Conservation (phyloP, 2,113 vertebrate genomes). For the Calyptommatus sinebrachiatus region DNA sequence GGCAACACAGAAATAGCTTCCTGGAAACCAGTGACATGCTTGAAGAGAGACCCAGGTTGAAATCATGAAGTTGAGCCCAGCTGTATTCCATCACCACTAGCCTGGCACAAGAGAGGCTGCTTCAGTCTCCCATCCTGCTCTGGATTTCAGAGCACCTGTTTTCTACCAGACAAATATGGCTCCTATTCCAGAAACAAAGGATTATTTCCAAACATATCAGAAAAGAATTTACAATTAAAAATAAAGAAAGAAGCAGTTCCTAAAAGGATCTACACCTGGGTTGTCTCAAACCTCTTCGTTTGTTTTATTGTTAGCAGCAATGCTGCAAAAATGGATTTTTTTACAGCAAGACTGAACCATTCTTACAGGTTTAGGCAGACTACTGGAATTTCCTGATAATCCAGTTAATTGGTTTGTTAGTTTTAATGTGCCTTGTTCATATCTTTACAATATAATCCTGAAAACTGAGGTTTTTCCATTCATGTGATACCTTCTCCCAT, state of each 20-base stretch:
- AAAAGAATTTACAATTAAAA: neutral
- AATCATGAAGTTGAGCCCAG: neutral
- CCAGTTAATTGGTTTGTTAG: too few relatives aligned
- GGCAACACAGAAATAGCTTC: slow-evolving; percentile 17
- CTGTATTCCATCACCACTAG: neutral
- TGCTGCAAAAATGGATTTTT: neutral
- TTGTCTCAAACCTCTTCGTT: neutral
- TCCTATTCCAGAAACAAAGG: neutral
- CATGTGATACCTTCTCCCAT: too few relatives aligned
- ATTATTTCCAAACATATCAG: neutral
- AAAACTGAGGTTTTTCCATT: too few relatives aligned
- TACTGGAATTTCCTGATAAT: too few relatives aligned
- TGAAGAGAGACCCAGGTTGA: slow-evolving; percentile 13
- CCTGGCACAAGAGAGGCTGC: neutral
- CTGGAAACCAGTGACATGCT: neutral
- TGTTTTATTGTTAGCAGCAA: neutral
- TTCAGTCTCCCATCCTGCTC: neutral
- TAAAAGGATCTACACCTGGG: neutral
- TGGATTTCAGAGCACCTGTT: neutral
- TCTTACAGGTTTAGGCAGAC: too few relatives aligned
- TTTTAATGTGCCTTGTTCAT: too few relatives aligned
- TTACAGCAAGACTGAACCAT: neutral
- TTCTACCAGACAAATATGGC: neutral
- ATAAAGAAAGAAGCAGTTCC: neutral
- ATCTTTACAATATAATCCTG: too few relatives aligned